Base-by-base conservation (phyloP, 2,113 vertebrate genomes). In the Nothocercus nigrocapillus region DNA sequence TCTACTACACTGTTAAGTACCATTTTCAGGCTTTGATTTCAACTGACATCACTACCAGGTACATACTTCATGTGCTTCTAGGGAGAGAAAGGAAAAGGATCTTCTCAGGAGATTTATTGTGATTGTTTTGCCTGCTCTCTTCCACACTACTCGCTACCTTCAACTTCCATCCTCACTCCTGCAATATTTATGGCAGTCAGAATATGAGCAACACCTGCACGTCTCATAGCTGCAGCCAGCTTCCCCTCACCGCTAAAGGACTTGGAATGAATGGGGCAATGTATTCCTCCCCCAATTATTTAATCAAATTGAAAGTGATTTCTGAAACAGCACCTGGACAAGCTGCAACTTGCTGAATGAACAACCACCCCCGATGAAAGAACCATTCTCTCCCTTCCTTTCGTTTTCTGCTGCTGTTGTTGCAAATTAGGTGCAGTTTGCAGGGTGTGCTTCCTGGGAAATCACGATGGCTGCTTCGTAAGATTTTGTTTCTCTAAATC, bases 281-380 rank as follows among this genome's bases (percentile, higher is more conserved):
- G 6, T 56, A 78, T 88, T 92, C 66, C 74, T 96, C n/a, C 27
- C 16, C 9, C 44, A 78, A 34, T 59, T 79, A 88, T 58, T 86
- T 68, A 84, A 91, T 44, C 69, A 87, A 82, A 68, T 34, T 38
- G 70, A 74, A 93, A 91, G 47, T 47, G 58, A 88, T 70, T 94
- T 70, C 80, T 94, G 78, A 82, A 13, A 82, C 5, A 54, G 70
- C 38, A 94, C 40, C 58, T 93, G 61, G 47, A 94, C 32, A 83
- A 88, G 61, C 38, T 88, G 45, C 36, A 80, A 72, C 85, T 82
- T 84, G 73, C n/a, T 3, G 7, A 87, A 78, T 30, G 16, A 89
- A 74, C 28, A 83, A 54, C 85, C 51, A 2, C 0, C 9, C 20
- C 27, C 42, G 6, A 16, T 74, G 79, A 95, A 89, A 7, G 36